These are phyloP conservation scores for Loxodonta africana DNA, from an alignment of 2,113 vertebrate species.

Conservation along the genomic window DNA sequence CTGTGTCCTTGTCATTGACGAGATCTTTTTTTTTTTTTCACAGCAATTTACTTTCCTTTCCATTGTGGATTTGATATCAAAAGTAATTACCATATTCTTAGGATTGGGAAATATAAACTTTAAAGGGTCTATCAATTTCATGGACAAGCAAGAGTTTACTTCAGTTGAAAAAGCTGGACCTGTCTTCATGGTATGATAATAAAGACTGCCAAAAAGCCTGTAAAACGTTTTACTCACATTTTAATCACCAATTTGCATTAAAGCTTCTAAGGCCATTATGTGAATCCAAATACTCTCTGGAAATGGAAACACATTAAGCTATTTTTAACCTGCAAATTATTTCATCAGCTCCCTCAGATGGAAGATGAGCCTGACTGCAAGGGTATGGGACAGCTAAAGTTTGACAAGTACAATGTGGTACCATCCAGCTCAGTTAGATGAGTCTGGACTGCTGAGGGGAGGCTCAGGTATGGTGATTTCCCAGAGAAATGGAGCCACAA, in stretches of 20 bases:
- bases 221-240: conserved; percentile 4
- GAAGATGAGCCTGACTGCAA: neutral
- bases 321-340: conserved; percentile 57
- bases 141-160: neutral
- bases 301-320: conserved; percentile 46
- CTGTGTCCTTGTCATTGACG: neutral
- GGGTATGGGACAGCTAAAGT: neutral
- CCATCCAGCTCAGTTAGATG: no score
- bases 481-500: neutral
- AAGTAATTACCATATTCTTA: neutral
- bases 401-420: neutral
- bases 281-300: conserved; percentile 37
- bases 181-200: conserved; percentile 15
- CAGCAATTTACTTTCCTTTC: conserved; percentile 13
- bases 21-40: neutral
- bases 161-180: neutral
- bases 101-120: neutral
- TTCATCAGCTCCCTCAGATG: neutral
- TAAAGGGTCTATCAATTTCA: neutral
- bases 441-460: neutral
- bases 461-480: neutral
- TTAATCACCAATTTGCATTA: conserved; percentile 59
- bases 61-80: neutral
- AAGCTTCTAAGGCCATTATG: conserved; percentile 36
- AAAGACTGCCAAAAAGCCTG: neutral